These are phyloP conservation scores for Drosophila ambigua DNA, from an alignment of 1,140 invertebrate species.

Conservation along the genomic window DNA sequence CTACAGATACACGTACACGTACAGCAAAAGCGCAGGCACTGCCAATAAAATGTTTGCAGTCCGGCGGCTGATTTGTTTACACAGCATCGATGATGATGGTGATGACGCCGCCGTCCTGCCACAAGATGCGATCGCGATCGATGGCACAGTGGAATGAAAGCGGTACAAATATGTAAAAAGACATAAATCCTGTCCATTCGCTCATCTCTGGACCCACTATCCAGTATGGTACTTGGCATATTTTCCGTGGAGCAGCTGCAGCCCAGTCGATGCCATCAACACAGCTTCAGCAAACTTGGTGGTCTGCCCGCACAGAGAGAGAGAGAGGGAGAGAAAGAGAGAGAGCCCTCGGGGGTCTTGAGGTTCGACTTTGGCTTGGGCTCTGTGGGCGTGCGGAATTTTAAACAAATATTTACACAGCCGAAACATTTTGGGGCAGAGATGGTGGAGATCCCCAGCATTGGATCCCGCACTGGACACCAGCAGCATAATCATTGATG, in stretches of 20 bases:
- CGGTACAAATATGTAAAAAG: background rate
- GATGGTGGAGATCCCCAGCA: slow-evolving; percentile 14
- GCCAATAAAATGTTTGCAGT: slow-evolving; percentile 77
- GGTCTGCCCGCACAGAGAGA: slow-evolving; percentile 41
- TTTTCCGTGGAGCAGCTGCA: slow-evolving; percentile 55
- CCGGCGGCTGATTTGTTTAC: slow-evolving; percentile 68
- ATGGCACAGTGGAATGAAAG: slow-evolving; percentile 29
- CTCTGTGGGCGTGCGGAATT: slow-evolving; percentile 70
- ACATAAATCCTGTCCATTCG: background rate
- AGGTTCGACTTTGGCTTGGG: slow-evolving; percentile 13
- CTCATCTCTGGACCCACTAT: slow-evolving; percentile 22
- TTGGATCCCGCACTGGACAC: slow-evolving; percentile 23
- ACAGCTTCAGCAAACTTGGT: slow-evolving; percentile 58
- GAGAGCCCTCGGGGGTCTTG: slow-evolving; percentile 37
- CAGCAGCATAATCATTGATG: slow-evolving; percentile 47
- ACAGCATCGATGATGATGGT: slow-evolving; percentile 50
- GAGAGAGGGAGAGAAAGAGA: slow-evolving; percentile 1
- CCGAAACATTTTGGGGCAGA: slow-evolving; percentile 52
- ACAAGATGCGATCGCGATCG: slow-evolving; percentile 16
- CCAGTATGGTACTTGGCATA: slow-evolving; percentile 63
- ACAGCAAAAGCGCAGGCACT: slow-evolving; percentile 56
- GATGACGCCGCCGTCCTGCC: background rate
- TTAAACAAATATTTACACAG: slow-evolving; percentile 79
- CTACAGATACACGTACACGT: slow-evolving; percentile 5
- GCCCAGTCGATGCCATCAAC: slow-evolving; percentile 35